Evolutionary conservation across 92 coral and sea anemone genomes (phyloP), one percentile per base, ranked within the genome.

Genomic region (Actinostola sp.): DNA sequence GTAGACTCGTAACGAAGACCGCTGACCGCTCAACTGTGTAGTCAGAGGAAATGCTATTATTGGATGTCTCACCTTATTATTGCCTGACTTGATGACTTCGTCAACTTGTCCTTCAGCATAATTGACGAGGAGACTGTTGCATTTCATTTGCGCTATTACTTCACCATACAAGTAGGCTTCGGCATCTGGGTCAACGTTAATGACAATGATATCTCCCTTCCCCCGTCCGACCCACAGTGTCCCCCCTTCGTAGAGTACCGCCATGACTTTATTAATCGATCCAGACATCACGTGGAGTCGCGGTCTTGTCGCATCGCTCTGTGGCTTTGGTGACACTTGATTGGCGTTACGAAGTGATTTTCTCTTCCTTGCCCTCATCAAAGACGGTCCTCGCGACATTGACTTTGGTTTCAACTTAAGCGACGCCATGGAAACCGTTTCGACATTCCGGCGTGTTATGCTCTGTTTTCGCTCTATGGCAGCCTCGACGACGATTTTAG

Each of bases 141-240:
- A 70, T 55, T 87, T 88, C 32, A 90, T 82, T 53, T 83, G 87
- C 12, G 97, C 88, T 36, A 90, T 64, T 45, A 90, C 89, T 39
- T 87, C 88, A 58, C 97, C 97, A 34, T 75, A 75, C 16, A 70
- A 50, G 15, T 80, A 66, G 14, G 35, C 87, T 26, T 80, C 72
- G 15, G 77, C 50, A 39, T 74, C 77, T 11, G 85, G 72, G 67
- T 78, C 85, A 15, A 90, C 92, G 59, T 90, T 90, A 28, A 90
- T 66, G 16, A 89, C 80, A 44, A 90, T 62, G 19, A 83, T 63
- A 33, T 90, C 97, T 1, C 97, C 97, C 28, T 67, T 63, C 2
- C 92, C 92, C 29, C 97, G 85, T 10, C 97, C 97, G 1, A 90
- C 73, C 97, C 97, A 90, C 50, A 90, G 59, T 8, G 92, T 80